Conservation (phyloP, 30 jellyfish, hydroid and myxozoan genomes). For the Turritopsis rubra region DNA sequence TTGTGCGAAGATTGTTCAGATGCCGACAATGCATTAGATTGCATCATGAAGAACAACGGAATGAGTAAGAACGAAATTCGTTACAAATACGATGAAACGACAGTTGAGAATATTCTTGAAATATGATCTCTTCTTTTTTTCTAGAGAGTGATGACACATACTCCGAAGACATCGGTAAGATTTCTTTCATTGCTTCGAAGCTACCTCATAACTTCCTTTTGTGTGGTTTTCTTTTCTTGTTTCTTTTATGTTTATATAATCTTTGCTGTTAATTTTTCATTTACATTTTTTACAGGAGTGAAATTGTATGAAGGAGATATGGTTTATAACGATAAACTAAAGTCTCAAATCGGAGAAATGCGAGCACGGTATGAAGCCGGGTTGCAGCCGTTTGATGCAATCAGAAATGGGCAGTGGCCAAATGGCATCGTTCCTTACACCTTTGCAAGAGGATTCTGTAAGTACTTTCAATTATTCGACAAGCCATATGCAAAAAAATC, state of each 20-base stretch:
- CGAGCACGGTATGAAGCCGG: constrained; percentile 34
- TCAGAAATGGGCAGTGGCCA: constrained; percentile 62
- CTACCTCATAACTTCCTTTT: too few species aligned
- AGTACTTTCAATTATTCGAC: constrained; percentile 28
- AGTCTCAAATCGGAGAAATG: constrained; percentile 23
- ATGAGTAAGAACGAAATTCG: not conserved
- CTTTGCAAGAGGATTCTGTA: constrained; percentile 54
- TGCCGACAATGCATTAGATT: not conserved
- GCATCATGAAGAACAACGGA: not conserved
- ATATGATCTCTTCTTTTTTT: not conserved
- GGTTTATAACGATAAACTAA: constrained; percentile 34
- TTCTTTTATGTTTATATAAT: too few species aligned
- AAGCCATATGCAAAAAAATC: too few species aligned
- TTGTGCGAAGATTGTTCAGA: not conserved
- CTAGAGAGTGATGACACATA: not conserved
- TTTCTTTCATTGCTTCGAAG: too few species aligned
- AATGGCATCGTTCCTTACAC: constrained; percentile 64
- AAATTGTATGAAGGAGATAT: constrained; percentile 84
- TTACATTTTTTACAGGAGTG: constrained; percentile 38
- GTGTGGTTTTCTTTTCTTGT: too few species aligned
- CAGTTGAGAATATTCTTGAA: too few species aligned
- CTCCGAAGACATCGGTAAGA: not conserved
- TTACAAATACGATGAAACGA: not conserved
- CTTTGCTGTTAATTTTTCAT: not conserved
- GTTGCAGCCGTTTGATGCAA: constrained; percentile 60